A percentile compares a stretch with the other conserved stretches of the same genome.
phyloP scores from a whole-genome alignment of 2,797 vertebrate species.

The Lycodopsis pacificus region DNA sequence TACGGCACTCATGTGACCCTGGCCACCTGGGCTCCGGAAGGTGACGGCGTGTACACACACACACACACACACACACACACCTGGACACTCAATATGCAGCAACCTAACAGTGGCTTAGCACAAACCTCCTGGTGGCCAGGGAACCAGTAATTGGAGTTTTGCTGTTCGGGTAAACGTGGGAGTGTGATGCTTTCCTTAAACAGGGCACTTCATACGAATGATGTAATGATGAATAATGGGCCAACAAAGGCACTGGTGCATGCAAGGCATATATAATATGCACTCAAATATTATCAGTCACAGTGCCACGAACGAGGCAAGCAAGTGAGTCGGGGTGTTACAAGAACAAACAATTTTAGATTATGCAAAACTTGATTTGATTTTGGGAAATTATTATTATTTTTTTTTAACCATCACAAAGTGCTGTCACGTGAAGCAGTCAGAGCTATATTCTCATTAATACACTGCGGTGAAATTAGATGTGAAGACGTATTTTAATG shows the following conservation, averaged over 20 bases:
- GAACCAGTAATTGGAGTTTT: not conserved
- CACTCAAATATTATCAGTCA: not conserved
- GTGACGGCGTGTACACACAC: slow-evolving; percentile 52
- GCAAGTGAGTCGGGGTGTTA: not conserved
- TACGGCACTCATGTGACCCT: slow-evolving; percentile 72
- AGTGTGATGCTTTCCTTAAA: not conserved
- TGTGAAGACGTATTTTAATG: not conserved
- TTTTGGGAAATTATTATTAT: not conserved
- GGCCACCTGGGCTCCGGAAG: slow-evolving; percentile 74
- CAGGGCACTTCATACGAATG: not conserved
- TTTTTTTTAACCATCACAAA: not conserved
- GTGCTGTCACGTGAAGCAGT: not conserved
- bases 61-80: slow-evolving; percentile 35
- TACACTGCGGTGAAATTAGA: slow-evolving; percentile 6
- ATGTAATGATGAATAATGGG: slow-evolving; percentile 26
- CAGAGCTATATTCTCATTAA: not conserved
- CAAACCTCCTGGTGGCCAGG: slow-evolving; percentile 1
- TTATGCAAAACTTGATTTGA: not conserved
- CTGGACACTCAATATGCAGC: slow-evolving; percentile 19
- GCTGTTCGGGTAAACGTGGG: not conserved
- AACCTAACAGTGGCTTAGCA: not conserved
- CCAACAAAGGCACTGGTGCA: slow-evolving; percentile 16
- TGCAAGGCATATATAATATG: not conserved
- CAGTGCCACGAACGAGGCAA: not conserved
- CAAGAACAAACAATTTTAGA: not conserved